Evolutionary conservation across 2,113 vertebrate species (phyloP), one percentile per base, ranked within the genome.

Genomic region (Argyrosomus japonicus): DNA sequence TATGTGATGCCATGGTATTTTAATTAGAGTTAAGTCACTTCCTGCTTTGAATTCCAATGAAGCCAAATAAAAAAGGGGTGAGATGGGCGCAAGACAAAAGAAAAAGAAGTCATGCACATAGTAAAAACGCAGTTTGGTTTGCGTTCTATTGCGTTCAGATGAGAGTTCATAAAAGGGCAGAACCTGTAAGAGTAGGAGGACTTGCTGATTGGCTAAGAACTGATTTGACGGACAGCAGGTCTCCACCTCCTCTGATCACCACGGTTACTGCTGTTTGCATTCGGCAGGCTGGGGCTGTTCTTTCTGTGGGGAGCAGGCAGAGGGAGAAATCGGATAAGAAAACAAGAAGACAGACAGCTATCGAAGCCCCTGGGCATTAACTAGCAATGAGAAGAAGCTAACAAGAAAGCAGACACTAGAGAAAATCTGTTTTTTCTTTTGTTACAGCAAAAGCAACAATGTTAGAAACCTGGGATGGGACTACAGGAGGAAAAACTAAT

Each of bases 191-290:
- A 10, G 91, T 88, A 88, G 81, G 84, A 93, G 92, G 90, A 91
- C 93, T 93, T 91, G 94, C 92, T 94, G 92, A 94, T 92, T 92
- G 95, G 93, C 83, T 94, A 93, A 93, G 93, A 94, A 90, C 91
- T 68, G 83, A 93, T 94, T 93, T 94, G 87, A 92, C 54, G 56
- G 86, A 87, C 75, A 75, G 86, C 90, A 90, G 88, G 82, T 85
- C 83, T 87, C 85, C 81, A 62, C 71, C 51, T 91, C 95, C 92
- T 87, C 87, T 91, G 93, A 91, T 92, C 93, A 88, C 91, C 91
- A 86, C 60, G 90, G 89, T 97, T 96, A 99, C 95, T 99, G 98
- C 95, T 99, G 98, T 92, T 99, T 99, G 96, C 98, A 99, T 92
- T 99, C 98, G 43, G 97, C 96, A 78, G 98, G 98, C 92, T 97